These are phyloP conservation scores for Apamea anceps DNA, from an alignment of 2,888 invertebrate species.

Conservation along the genomic window DNA sequence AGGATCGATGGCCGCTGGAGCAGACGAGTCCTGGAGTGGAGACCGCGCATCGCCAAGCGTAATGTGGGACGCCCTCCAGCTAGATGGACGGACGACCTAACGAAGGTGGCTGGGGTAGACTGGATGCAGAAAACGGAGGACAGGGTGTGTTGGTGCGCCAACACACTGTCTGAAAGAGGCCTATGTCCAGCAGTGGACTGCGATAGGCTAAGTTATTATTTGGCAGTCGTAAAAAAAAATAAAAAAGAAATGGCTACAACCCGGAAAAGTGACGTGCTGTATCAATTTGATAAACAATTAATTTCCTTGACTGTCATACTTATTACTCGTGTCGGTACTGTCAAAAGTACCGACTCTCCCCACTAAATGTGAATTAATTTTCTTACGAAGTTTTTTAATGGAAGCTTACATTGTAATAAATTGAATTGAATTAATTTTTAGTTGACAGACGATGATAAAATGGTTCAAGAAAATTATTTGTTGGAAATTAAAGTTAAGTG, in stretches of 20 bases:
- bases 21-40: too few species aligned
- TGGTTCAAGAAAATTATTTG: conserved; percentile 31
- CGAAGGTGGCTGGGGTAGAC: too few species aligned
- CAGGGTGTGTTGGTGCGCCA: too few species aligned
- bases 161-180: too few species aligned
- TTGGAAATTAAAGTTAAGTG: conserved; percentile 41
- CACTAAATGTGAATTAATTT: conserved; percentile 44
- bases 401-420: conserved; percentile 13
- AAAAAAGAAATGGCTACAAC: neutral
- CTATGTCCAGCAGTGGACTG: too few species aligned
- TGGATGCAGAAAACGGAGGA: too few species aligned
- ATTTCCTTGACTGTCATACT: neutral
- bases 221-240: neutral
- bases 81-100: too few species aligned
- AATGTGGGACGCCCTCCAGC: too few species aligned
- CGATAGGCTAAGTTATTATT: neutral
- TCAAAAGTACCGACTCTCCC: neutral
- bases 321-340: too few species aligned
- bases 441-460: conserved; percentile 15
- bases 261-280: neutral
- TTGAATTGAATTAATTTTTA: conserved; percentile 38
- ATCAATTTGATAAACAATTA: neutral
- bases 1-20: too few species aligned
- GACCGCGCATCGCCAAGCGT: too few species aligned
- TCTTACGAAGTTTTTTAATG: conserved; percentile 46